These are phyloP conservation scores for Ceratoteleas bidentatus DNA, from an alignment of 1,140 invertebrate species.

Conservation along the genomic window DNA sequence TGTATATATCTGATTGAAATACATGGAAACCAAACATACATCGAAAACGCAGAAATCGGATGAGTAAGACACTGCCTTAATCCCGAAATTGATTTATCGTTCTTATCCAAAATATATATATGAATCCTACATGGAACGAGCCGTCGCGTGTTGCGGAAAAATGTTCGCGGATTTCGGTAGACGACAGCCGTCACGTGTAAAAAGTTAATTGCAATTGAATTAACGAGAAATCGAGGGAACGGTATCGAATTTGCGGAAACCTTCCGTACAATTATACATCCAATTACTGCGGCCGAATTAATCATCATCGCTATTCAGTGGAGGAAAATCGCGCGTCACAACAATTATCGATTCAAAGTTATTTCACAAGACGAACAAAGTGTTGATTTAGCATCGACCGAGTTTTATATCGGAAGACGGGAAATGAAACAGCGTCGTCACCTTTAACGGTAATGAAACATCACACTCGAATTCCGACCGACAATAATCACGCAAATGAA, in stretches of 20 bases:
- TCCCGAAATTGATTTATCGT: no score
- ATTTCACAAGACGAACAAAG: slow-evolving; percentile 15
- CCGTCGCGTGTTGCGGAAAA: no score
- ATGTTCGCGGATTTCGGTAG: no score
- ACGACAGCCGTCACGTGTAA: no score
- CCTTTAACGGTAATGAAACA: slow-evolving; percentile 25
- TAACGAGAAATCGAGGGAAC: not conserved
- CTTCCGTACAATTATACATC: not conserved
- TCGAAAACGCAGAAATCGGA: no score
- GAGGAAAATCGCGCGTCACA: not conserved
- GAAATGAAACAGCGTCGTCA: slow-evolving; percentile 20
- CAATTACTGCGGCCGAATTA: slow-evolving; percentile 14
- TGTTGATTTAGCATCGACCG: slow-evolving; percentile 26
- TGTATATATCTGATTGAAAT: no score
- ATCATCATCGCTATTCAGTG: not conserved
- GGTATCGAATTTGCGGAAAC: not conserved
- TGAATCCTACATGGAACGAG: no score
- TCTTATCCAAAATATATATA: no score
- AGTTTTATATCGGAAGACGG: slow-evolving; percentile 18
- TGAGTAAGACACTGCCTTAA: no score
- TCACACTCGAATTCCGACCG: slow-evolving; percentile 17
- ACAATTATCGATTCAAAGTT: slow-evolving; percentile 28
- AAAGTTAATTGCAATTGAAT: not conserved
- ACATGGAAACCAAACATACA: no score
- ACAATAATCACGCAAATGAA: slow-evolving; percentile 25